These are phyloP conservation scores for Tubulanus polymorphus DNA, from an alignment of 2,888 invertebrate species.

Conservation along the genomic window DNA sequence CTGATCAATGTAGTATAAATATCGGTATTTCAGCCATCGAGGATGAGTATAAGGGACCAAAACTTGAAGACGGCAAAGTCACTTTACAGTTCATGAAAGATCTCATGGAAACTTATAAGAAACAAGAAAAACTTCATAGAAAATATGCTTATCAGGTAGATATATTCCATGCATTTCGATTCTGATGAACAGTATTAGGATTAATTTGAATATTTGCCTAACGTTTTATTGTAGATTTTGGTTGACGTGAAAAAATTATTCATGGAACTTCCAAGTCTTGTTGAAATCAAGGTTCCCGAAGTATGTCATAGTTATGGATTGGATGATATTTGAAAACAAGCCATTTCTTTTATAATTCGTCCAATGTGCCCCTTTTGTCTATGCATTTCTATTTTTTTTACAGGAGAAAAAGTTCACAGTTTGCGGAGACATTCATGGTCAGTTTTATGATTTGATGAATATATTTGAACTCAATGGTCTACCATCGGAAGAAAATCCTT, in stretches of 20 bases:
- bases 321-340: too few relatives aligned
- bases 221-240: slow-evolving; percentile 70
- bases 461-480: slow-evolving; percentile 96
- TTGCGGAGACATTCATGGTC: slow-evolving; percentile 98
- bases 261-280: slow-evolving; percentile 77
- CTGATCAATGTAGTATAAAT: too few relatives aligned
- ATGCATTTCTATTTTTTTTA: slow-evolving; percentile 16
- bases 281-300: slow-evolving; percentile 83
- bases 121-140: slow-evolving; percentile 88
- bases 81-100: slow-evolving; percentile 84
- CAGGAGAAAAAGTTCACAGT: slow-evolving; percentile 87
- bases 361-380: neutral
- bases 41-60: slow-evolving; percentile 88
- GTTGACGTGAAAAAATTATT: slow-evolving; percentile 83
- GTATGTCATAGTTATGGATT: too few relatives aligned
- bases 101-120: slow-evolving; percentile 83
- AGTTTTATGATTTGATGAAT: slow-evolving; percentile 96
- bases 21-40: slow-evolving; percentile 72
- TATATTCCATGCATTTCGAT: neutral
- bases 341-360: slow-evolving; percentile 4
- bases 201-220: neutral
- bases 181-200: neutral
- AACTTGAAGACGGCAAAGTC: slow-evolving; percentile 69
- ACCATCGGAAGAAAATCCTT: slow-evolving; percentile 92
- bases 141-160: slow-evolving; percentile 90